These are phyloP conservation scores for Hydrolagus colliei DNA, from an alignment of 2,797 vertebrate species.

Conservation along the genomic window DNA sequence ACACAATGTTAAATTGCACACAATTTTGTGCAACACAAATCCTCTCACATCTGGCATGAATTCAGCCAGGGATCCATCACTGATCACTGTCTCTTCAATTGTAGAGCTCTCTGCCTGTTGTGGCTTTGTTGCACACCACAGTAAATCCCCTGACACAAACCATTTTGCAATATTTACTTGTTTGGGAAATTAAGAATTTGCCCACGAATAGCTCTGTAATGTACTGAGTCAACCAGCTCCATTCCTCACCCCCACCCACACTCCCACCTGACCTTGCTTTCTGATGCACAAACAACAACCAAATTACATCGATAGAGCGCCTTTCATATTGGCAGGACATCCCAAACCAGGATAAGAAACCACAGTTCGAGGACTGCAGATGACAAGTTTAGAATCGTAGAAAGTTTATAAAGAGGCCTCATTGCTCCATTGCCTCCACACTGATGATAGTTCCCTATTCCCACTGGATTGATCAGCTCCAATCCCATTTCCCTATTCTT, in stretches of 20 bases:
- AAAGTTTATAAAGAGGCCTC: too few species aligned
- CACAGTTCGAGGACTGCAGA: too few species aligned
- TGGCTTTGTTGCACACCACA: background rate
- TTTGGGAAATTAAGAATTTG: background rate
- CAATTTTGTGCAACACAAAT: constrained; percentile 9
- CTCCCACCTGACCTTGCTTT: too few species aligned
- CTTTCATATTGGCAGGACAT: too few species aligned
- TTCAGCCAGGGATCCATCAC: background rate
- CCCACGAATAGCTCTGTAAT: background rate
- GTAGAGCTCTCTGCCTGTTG: background rate
- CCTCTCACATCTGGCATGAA: constrained; percentile 16
- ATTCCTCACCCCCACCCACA: background rate
- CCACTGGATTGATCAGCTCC: too few species aligned
- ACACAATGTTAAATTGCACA: constrained; percentile 6
- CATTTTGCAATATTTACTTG: background rate
- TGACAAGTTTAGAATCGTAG: too few species aligned
- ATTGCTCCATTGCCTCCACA: too few species aligned
- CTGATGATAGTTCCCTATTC: too few species aligned
- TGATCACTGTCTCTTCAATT: constrained; percentile 11
- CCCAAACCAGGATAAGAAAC: too few species aligned
- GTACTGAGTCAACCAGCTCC: background rate
- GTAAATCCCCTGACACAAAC: constrained; percentile 10
- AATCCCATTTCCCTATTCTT: too few species aligned
- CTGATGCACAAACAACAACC: too few species aligned
- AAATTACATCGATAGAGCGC: too few species aligned